Evolutionary conservation across 2,797 vertebrate species (phyloP), one percentile per base, ranked within the genome.

Genomic region (Sebastes reedi): DNA sequence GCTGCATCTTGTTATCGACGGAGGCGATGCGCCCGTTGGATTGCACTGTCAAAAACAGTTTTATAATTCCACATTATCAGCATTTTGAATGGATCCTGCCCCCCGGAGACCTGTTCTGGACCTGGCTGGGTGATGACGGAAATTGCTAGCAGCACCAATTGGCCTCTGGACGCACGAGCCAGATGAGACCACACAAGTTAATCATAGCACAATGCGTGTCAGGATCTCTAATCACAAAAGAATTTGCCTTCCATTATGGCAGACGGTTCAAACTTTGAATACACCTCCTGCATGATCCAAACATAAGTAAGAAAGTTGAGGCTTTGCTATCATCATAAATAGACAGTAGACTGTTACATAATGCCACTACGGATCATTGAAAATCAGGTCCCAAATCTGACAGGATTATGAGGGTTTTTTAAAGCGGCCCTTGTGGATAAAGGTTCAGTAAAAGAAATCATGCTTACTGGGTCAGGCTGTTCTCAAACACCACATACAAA

Each of bases 1-100:
- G 30, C 64, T 25, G 71, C 82, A 79, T 80, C 86, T 88, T 73
- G 79, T 87, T 87, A 88, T 85, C 86, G 69, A 27, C 67, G 5
- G 29, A 65, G 60, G 52, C 52, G 61, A 84, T 76, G 86, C 77
- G 84, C 74, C 82, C 30, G 67, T 83, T 68, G 80, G 72, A 89
- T 89, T 88, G 78, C 34, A 27, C 83, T 67, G 82, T 88, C 85
- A 72, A 82, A 88, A 90, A 91, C 72, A 81, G 79, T 88, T 90
- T 91, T 91, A 84, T 92, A 89, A 90, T 89, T 90, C 73, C 82
- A 61, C 73, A 89, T 91, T 84, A 91, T 90, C 83, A 80, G 39
- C 59, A 24, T 88, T 93, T 82, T 11, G 80, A 92, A 88, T 86
- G 74, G 88, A 85, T 87, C 79, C 61, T 75, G 84, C 55, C 74